phyloP scores from a whole-genome alignment of 1,140 invertebrate species.

The Lamellibrachia luymesi region DNA sequence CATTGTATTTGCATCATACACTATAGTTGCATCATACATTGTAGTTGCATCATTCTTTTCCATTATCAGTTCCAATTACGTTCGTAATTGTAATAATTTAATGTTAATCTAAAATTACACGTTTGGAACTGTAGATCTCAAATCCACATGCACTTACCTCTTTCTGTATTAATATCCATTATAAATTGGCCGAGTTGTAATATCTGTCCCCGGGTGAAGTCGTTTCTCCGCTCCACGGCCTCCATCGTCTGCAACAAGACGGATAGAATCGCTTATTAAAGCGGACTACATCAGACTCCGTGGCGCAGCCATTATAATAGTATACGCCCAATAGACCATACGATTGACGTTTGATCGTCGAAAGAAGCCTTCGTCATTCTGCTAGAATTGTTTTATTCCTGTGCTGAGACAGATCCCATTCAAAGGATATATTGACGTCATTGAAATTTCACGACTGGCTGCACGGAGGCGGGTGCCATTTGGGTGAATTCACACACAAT shows the following conservation, averaged over 20 bases:
- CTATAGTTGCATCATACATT: too few species aligned
- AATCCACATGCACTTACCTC: neutral
- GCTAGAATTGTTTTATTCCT: neutral
- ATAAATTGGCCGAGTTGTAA: slow-evolving; percentile 11
- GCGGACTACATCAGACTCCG: neutral
- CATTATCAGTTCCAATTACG: neutral
- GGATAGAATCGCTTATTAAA: neutral
- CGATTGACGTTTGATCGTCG: neutral
- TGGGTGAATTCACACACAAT: neutral
- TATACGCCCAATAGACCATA: neutral
- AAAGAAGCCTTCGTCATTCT: neutral
- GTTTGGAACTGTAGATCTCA: neutral
- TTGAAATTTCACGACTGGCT: neutral
- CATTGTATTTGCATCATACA: too few species aligned
- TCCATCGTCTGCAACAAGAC: neutral
- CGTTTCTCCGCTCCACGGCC: neutral
- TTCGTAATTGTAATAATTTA: neutral
- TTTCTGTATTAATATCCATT: slow-evolving; percentile 15
- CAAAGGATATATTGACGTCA: neutral
- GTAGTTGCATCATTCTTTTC: neutral
- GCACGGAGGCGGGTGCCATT: neutral
- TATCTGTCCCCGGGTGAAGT: neutral
- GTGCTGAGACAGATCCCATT: neutral
- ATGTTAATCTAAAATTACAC: neutral
- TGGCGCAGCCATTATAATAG: neutral